Conservation (phyloP, 2,797 vertebrate species). For the Hirundo rustica region DNA sequence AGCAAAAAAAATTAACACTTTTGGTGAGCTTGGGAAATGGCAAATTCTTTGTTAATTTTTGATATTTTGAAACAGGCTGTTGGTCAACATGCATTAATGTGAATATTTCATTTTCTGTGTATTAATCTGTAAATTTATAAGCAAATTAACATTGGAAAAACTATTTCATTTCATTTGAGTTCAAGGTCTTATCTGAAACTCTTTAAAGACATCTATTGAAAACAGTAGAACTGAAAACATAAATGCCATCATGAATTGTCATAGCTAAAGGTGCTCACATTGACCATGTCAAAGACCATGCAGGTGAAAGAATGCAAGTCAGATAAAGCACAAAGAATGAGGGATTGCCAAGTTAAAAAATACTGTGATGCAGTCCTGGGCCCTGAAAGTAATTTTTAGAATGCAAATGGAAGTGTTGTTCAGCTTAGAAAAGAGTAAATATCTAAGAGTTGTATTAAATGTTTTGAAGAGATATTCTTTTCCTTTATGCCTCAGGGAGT, state of each 20-base stretch:
- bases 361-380: background rate
- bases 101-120: background rate
- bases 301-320: background rate
- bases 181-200: background rate
- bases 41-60: background rate
- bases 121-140: background rate
- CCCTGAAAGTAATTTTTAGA: background rate
- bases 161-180: background rate
- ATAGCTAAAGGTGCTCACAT: background rate
- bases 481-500: background rate
- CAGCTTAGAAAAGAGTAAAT: background rate
- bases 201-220: background rate
- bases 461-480: background rate
- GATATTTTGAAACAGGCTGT: background rate
- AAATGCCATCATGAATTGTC: background rate
- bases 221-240: background rate
- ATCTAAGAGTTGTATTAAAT: background rate
- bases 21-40: background rate
- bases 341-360: background rate
- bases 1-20: slow-evolving; percentile 38
- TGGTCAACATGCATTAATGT: background rate
- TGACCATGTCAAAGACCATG: background rate
- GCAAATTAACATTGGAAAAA: background rate
- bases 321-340: background rate
- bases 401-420: background rate